Evolutionary conservation across 2,113 vertebrate genomes (phyloP), one percentile per base, ranked within the genome.

Genomic region (Ammodramus savannarum): DNA sequence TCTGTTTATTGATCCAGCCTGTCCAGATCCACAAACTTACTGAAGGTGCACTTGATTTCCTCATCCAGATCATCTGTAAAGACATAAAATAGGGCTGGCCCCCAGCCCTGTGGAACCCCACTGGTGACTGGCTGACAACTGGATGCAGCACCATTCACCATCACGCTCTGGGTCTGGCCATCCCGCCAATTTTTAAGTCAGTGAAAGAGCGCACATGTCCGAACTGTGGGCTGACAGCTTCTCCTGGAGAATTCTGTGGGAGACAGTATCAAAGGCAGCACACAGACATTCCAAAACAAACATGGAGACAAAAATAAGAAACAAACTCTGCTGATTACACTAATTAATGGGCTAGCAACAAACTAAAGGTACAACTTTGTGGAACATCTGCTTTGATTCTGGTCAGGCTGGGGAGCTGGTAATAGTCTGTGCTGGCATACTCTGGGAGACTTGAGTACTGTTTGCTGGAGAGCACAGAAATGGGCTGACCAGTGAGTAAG

Each of bases 131-230:
- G 6, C 36, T 5, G 10, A 38, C 17, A 27, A 2, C 15, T 32
- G 62, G 5, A 18, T 27, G 27, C 18, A 27, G 26, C 38, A 52
- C 22, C 32, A 32, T 52, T 52, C 38, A 38, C 21, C 14, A 12
- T 9, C 38, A 6, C 0, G 0, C 32, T 59, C 72, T 38, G 11
- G 32, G 17, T 9, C 32, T 0, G 1, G 9, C 22, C 26, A 51
- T 44, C 3, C 43, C 58, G 20, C 8, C 36, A 26, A 9, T 27
- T 68, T 21, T 44, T 52, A 44, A 59, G 17, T 17, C 54, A 52
- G 5, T 27, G 5, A 26, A 36, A 43, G 17, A 21, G 10, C 8
- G 7, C 11, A 4, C 14, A 11, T 36, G 17, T 59, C 14, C 72
- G 44, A 38, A 15, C 25, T 11, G 3, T 57, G 36, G 36, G 16